Base-by-base conservation (phyloP, 2,888 invertebrate species). In the Mimumesa dahlbomi region DNA sequence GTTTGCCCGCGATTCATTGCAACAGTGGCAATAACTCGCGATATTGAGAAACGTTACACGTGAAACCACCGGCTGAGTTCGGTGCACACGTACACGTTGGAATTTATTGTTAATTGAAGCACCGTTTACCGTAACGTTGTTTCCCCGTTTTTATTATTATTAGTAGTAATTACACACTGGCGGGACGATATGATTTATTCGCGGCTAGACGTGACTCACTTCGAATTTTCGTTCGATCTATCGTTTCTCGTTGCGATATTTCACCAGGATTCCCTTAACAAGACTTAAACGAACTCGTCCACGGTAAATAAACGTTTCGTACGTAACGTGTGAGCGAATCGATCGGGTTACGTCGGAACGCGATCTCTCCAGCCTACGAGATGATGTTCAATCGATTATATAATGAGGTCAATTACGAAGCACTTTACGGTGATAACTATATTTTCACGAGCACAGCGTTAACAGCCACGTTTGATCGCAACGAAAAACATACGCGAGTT, bases 331-430 rank as follows among this genome's bases (percentile, higher is more conserved):
- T 7, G 7, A 7, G 42, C 21, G 16, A 49, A 64, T 56, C 50
- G 56, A 57, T 38, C 38, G 22, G 16, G 5, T 14, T 22, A n/a
- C 29, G 50, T 13, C 38, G 11, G 0, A 43, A 46, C 50, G 54
- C 38, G 34, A 59, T 46, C 3, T 29, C 34, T 21, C 31, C 2
- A 14, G 22, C 21, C 16, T 11, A n/a, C 56, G 43, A 14, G 50
- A 40, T 42, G 49, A 18, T 29, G 31, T 4, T 19, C 48, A 56
- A 71, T 71, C 68, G 68, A 57, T 71, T 68, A 40, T 31, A 25
- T 43, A 70, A 70, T 36, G 50, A 57, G 61, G 56, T 57, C 68
- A 53, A 68, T 71, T 63, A 71, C 16, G 57, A 36, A 16, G 13
- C 62, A 53, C 62, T 71, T 53, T 43, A 36, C 36, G 36, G 43